Evolutionary conservation across 2,888 invertebrate genomes (phyloP).

Genomic region (Oasisia sp.): DNA sequence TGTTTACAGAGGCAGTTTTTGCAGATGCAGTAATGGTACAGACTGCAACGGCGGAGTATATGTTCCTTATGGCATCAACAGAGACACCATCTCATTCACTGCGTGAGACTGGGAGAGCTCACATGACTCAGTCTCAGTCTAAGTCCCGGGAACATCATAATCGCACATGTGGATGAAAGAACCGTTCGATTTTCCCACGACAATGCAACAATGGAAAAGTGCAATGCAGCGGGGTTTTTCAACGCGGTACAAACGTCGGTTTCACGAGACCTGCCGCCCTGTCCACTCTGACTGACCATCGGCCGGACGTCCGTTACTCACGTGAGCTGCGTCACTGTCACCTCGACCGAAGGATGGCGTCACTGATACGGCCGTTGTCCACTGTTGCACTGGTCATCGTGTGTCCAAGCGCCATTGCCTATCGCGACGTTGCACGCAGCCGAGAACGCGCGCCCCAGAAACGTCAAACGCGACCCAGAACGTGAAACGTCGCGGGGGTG

Average conservation of each 20-base stretch:
- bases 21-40: background rate
- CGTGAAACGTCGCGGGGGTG: background rate
- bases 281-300: background rate
- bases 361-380: background rate
- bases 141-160: background rate
- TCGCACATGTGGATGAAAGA: background rate
- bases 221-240: background rate
- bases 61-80: background rate
- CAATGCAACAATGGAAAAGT: background rate
- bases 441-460: background rate
- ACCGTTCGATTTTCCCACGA: background rate
- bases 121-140: background rate
- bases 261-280: background rate
- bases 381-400: background rate
- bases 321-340: background rate
- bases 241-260: background rate
- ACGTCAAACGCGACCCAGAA: background rate
- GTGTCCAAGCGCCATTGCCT: background rate
- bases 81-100: background rate
- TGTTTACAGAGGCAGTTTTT: background rate
- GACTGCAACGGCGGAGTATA: background rate
- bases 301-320: too few relatives aligned
- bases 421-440: background rate
- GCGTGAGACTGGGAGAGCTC: background rate
- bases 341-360: background rate